phyloP scores from a whole-genome alignment of 2,113 vertebrate genomes.

The Nothoprocta pentlandii region DNA sequence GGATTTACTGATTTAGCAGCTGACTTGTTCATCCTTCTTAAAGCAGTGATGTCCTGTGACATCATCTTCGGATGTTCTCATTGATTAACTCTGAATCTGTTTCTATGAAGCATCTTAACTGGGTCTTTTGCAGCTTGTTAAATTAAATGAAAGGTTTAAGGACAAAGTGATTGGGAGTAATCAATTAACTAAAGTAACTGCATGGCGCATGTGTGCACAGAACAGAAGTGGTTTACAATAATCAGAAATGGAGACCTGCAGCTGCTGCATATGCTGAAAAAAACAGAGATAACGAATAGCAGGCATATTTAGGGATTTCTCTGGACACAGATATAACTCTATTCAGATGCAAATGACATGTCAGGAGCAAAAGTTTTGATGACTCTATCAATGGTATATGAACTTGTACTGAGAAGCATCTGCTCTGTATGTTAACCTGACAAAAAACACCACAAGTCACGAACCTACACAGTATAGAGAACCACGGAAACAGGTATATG shows the following conservation, averaged over 20 bases:
- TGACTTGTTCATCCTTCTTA: conserved; percentile 60
- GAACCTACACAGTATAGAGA: not conserved
- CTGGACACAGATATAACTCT: not conserved
- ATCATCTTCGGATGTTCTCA: conserved; percentile 41
- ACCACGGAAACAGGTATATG: not conserved
- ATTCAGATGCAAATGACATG: not conserved
- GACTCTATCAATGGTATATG: not conserved
- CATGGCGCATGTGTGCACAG: not conserved
- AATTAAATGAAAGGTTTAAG: conserved; percentile 54
- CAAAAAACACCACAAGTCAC: not conserved
- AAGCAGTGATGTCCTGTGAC: conserved; percentile 37
- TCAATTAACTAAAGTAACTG: not conserved
- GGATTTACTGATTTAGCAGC: conserved; percentile 56
- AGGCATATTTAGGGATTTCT: not conserved
- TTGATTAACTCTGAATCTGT: conserved; percentile 34
- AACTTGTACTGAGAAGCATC: not conserved
- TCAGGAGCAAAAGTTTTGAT: not conserved
- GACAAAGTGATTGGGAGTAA: conserved; percentile 31
- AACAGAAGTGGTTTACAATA: not conserved
- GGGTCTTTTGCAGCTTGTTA: conserved; percentile 26
- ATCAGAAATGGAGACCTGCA: not conserved
- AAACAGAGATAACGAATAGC: not conserved
- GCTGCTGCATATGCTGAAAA: not conserved
- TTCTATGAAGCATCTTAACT: not conserved
- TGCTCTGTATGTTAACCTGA: not conserved